Conservation (phyloP, 2,797 vertebrate genomes). For the Miichthys miiuy region DNA sequence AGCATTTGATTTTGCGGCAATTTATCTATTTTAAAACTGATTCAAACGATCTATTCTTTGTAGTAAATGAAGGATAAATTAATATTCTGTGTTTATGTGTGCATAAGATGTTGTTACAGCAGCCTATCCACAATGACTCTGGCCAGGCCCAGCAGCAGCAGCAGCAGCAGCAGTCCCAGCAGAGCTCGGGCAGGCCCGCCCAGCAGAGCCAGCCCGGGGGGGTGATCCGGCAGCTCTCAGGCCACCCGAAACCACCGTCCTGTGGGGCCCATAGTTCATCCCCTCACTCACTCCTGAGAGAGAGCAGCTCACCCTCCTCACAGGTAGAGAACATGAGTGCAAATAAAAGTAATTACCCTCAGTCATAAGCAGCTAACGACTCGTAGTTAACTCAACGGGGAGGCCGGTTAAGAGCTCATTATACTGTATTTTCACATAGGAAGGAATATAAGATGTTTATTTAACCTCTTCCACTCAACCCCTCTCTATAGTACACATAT, state of each 20-base stretch:
- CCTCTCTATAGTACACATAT: too few relatives aligned
- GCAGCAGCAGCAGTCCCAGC: constrained; percentile 70
- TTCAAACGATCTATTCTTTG: neutral
- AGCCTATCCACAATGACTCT: constrained; percentile 77
- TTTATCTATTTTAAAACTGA: neutral
- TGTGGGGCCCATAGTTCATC: constrained; percentile 71
- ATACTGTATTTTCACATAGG: neutral
- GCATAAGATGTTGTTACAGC: constrained; percentile 89
- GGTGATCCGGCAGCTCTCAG: constrained; percentile 75
- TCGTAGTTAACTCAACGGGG: constrained; percentile 8
- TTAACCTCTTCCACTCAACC: neutral
- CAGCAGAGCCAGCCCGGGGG: constrained; percentile 72
- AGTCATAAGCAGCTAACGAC: constrained; percentile 16
- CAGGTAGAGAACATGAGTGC: constrained; percentile 83
- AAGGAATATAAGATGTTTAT: neutral
- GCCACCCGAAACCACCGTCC: constrained; percentile 77
- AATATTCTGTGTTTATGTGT: constrained; percentile 52
- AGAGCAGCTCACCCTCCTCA: constrained; percentile 74
- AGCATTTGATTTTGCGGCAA: neutral
- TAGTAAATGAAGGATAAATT: neutral
- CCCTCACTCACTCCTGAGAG: constrained; percentile 80
- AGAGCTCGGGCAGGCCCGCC: constrained; percentile 71
- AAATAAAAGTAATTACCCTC: neutral
- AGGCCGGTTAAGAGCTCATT: constrained; percentile 1
- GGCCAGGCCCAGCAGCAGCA: constrained; percentile 73